A percentile compares a stretch with the other conserved stretches of the same genome.
phyloP scores from a whole-genome alignment of 2,113 vertebrate species.

The Ramphastos sulfuratus region DNA sequence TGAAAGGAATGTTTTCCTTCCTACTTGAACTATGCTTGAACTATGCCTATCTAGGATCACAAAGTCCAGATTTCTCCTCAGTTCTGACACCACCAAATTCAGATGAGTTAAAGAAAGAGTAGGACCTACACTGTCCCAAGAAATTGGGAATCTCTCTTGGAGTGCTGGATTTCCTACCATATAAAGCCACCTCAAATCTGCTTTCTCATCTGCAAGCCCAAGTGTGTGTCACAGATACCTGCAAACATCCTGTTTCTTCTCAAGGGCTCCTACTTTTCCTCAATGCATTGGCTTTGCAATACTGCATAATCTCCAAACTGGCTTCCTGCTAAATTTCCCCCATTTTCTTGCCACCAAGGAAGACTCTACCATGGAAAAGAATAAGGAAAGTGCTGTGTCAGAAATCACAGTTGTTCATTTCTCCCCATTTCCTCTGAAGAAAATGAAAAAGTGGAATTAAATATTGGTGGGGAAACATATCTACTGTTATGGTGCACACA shows the following conservation, averaged over 20 bases:
- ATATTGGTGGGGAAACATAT: not conserved
- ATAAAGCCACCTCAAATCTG: not conserved
- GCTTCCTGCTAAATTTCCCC: not conserved
- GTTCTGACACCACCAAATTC: not conserved
- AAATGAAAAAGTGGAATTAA: not conserved
- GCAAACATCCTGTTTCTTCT: not conserved
- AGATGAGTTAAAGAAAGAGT: not conserved
- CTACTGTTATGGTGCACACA: not conserved
- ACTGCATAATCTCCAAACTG: not conserved
- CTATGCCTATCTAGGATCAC: not conserved
- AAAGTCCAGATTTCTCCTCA: not conserved
- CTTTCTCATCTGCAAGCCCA: not conserved
- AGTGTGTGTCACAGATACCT: not conserved
- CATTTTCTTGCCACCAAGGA: not conserved
- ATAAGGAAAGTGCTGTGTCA: not conserved
- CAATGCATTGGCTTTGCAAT: not conserved
- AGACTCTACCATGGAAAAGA: not conserved
- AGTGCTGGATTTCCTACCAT: not conserved
- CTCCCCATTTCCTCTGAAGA: not conserved
- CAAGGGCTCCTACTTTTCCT: not conserved
- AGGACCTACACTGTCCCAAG: not conserved
- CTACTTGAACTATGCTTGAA: not conserved
- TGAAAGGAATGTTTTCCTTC: not conserved
- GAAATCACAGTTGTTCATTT: not conserved
- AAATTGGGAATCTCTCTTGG: not conserved